Base-by-base conservation (phyloP, 2,888 invertebrate species). In the Dicranocentrus wangi region DNA sequence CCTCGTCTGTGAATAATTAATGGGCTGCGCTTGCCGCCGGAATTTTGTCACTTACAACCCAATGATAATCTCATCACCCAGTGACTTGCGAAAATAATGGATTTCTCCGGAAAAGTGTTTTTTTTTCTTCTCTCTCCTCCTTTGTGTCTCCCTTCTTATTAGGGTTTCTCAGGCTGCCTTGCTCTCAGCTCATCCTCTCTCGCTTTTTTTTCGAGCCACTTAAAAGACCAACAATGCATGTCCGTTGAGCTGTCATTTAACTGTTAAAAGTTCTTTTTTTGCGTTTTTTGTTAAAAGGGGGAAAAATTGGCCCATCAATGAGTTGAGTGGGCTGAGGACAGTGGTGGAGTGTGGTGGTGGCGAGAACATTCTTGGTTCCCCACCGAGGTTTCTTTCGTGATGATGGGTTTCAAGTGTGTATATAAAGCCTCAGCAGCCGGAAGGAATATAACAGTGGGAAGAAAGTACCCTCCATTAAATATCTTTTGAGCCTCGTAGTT, bases 31-130 rank as follows among this genome's bases (percentile, higher is more conserved):
- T 43, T 25, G 25, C 73, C 73, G 69, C 75, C 78, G 78, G 73
- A 79, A 71, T 73, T 53, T 78, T 75, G 75, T 78, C 73, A 78
- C 73, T 82, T 69, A 68, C 61, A 72, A 77, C 39, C 61, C 60
- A 71, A 73, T 70, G 78, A 73, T 78, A 82, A 82, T 78, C 82
- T 78, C 76, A 71, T 82, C 78, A 79, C 32, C n/a, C 27, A 79
- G 79, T 79, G 71, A 79, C 70, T 71, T 66, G 71, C 58, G n/a
- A 25, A 65, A 65, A 65, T 79, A 79, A 79, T 71, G 71, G 65
- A 58, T 43, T 71, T 53, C 43, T 17, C 23, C 19, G 21, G 25
- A 25, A 58, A 71, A 39, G 39, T 60, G 21, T 43, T 69, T 32
- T 21, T 15, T 53, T 32, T 19, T 32, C 3, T 42, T 1, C 65